These are phyloP conservation scores for Scaptomyza caliginosa DNA, from an alignment of 2,888 invertebrate species.

Conservation along the genomic window DNA sequence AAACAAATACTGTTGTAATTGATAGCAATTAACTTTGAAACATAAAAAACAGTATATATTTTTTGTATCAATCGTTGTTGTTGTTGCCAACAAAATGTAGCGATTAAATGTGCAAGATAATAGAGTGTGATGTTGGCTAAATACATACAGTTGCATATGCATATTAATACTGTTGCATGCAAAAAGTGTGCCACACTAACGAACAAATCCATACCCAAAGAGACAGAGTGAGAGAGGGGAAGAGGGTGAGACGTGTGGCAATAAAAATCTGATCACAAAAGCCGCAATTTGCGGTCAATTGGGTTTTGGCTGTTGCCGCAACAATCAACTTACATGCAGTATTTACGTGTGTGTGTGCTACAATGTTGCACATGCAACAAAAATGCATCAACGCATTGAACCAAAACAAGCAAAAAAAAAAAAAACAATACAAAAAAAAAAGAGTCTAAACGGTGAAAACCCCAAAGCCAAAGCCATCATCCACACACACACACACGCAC, in stretches of 20 bases:
- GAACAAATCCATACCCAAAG: background rate
- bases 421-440: conserved; percentile 7
- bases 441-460: conserved; percentile 44
- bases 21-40: conserved; percentile 7
- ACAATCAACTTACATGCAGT: conserved; percentile 57
- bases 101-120: conserved; percentile 31
- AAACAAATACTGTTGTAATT: conserved; percentile 6
- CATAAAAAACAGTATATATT: background rate
- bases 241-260: conserved; percentile 23
- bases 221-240: background rate
- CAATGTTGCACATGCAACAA: conserved; percentile 71
- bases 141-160: background rate
- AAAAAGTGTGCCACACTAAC: conserved; percentile 8
- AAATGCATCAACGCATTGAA: conserved; percentile 68
- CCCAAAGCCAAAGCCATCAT: conserved; percentile 5
- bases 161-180: background rate
- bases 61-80: background rate
- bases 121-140: conserved; percentile 5
- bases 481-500: background rate
- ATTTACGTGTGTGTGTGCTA: conserved; percentile 1
- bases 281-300: conserved; percentile 80
- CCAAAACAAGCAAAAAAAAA: conserved; percentile 32
- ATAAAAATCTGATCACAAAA: conserved; percentile 77
- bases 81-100: background rate
- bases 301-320: conserved; percentile 74